Base-by-base conservation (phyloP, 2,888 invertebrate species). In the Synergus gifuensis region DNA sequence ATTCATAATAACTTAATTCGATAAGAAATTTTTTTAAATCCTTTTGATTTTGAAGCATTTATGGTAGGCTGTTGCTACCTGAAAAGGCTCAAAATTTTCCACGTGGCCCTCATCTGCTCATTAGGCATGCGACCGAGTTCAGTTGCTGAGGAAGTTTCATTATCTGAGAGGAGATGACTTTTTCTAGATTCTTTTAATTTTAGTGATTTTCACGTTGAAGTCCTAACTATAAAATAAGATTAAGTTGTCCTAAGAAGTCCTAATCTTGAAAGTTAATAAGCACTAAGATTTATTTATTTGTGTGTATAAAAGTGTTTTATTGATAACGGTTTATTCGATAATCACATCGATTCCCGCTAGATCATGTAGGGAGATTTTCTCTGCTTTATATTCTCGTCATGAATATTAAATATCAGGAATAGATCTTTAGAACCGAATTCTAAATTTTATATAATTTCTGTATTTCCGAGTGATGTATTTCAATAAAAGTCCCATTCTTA, bases 131-230 rank as follows among this genome's bases (percentile, higher is more conserved):
- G 58, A 18, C 11, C 58, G n/a, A 60, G 22, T 18, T 69, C 36
- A 28, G 67, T 69, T 69, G 49, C 69, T 16, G 28, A 46, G 69
- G 28, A 44, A 67, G 44, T 67, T 69, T 49, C 49, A n/a, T 69
- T 69, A 54, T 69, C 69, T 36, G 49, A 14, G 22, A 46, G 12
- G 14, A 49, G 49, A 69, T 66, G 66, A 66, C 69, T 49, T 16
- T 28, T 28, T 49, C 28, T 16, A 69, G 16, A 28, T 67, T 67
- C 22, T 5, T 18, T 14, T 36, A 28, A 28, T 28, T 46, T 69
- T 46, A 11, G 16, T 22, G 22, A 44, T 69, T 16, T 69, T 44
- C 40, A 60, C 18, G 11, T 60, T 49, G 0, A 16, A 49, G 28
- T 0, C 3, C 28, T 2, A 28, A 3, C 7, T 12, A 60, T 58